Conservation (phyloP, 1,140 invertebrate genomes). For the Brevipalpus yothersi region DNA sequence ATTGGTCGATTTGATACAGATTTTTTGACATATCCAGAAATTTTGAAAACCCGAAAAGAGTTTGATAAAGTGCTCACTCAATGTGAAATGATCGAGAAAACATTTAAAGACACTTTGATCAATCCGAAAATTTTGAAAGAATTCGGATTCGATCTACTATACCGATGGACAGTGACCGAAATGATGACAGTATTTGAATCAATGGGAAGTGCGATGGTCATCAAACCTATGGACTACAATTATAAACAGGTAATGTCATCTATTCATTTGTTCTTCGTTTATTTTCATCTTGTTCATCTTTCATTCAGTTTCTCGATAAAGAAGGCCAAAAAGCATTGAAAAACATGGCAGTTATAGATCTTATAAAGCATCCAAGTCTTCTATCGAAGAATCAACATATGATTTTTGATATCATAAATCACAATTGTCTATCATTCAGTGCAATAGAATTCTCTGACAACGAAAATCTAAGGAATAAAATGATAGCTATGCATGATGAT, state of each 20-base stretch:
- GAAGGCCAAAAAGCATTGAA: background rate
- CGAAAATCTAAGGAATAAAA: background rate
- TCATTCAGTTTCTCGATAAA: background rate
- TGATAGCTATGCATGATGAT: background rate
- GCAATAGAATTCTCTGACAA: constrained; percentile 2
- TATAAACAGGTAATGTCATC: background rate
- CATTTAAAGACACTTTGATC: background rate
- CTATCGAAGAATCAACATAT: background rate
- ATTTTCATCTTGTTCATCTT: background rate
- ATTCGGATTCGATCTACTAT: constrained; percentile 2
- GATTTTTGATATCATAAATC: constrained; percentile 5
- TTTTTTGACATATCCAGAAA: constrained; percentile 9
- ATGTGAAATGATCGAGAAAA: constrained; percentile 3
- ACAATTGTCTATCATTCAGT: constrained; percentile 3
- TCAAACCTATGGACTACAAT: background rate
- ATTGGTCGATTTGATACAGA: constrained; percentile 5
- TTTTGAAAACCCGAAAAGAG: constrained; percentile 6
- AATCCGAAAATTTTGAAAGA: background rate
- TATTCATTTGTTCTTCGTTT: background rate
- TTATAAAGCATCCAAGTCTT: background rate
- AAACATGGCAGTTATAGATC: background rate
- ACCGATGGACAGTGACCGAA: constrained; percentile 4
- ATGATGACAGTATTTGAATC: constrained; percentile 10
- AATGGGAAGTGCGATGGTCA: constrained; percentile 1
- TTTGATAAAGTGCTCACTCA: constrained; percentile 4